These are phyloP conservation scores for Protobothrops mucrosquamatus DNA, from an alignment of 2,113 vertebrate species.

Conservation along the genomic window DNA sequence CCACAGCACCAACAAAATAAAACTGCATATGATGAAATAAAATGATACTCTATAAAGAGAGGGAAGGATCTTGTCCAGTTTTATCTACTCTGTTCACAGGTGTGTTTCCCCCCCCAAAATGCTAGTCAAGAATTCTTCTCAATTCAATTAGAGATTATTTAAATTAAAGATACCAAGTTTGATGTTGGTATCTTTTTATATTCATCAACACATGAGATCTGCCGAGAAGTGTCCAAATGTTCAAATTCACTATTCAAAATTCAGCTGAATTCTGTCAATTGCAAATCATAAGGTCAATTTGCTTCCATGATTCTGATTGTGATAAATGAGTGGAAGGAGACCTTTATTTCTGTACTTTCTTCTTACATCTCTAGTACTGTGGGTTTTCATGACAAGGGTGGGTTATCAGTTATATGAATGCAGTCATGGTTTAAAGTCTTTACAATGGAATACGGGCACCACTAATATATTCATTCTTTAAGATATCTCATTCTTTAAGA, in stretches of 20 bases:
- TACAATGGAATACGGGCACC: neutral
- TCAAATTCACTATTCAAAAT: neutral
- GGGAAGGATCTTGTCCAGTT: neutral
- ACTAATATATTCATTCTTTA: neutral
- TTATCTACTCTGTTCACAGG: neutral
- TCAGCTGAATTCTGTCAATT: neutral
- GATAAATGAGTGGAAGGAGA: neutral
- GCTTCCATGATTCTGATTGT: neutral
- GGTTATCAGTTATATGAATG: neutral
- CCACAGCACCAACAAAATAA: neutral
- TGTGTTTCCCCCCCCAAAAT: neutral
- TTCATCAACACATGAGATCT: neutral
- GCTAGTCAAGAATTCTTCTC: neutral
- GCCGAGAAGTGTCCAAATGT: neutral
- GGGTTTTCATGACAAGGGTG: neutral
- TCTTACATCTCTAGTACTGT: neutral
- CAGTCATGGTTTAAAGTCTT: neutral
- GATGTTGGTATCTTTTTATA: neutral
- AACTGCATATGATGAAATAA: neutral
- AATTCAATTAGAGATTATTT: neutral
- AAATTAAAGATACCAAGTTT: neutral
- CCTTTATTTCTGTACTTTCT: neutral
- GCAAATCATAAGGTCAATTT: neutral
- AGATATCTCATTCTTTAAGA: neutral
- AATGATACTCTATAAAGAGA: neutral